Conservation (phyloP, 2,888 invertebrate genomes). For the Prosapia bicincta region DNA sequence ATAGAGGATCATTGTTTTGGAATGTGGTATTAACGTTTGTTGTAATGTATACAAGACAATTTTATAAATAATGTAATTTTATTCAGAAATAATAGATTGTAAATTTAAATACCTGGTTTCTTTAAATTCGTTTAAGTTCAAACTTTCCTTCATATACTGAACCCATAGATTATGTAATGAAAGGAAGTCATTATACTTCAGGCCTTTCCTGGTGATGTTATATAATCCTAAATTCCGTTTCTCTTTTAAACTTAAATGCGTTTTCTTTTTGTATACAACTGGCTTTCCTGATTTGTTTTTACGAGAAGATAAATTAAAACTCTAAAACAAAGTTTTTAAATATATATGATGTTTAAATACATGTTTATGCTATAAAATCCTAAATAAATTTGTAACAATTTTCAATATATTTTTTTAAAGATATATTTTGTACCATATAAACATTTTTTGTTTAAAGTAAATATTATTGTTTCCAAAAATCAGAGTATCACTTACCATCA, state of each 20-base stretch:
- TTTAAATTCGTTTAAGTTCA: conserved; percentile 44
- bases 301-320: neutral
- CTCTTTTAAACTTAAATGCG: conserved; percentile 13
- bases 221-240: conserved; percentile 57
- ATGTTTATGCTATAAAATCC: too few relatives aligned
- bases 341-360: too few relatives aligned
- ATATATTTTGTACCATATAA: too few relatives aligned
- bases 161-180: conserved; percentile 67
- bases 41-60: too few relatives aligned
- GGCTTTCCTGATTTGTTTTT: neutral
- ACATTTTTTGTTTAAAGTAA: too few relatives aligned
- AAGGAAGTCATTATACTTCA: conserved; percentile 61
- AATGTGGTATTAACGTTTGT: too few relatives aligned
- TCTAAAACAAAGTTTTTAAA: neutral
- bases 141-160: conserved; percentile 63
- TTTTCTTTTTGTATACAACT: neutral
- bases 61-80: too few relatives aligned
- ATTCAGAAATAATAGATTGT: neutral
- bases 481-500: too few relatives aligned
- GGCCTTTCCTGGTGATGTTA: conserved; percentile 55
- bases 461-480: too few relatives aligned
- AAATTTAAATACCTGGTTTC: conserved; percentile 5
- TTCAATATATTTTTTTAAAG: too few relatives aligned
- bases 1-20: too few relatives aligned
- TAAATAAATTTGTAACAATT: too few relatives aligned